Conservation (phyloP, 2,797 vertebrate species). For the Danio kyathit region DNA sequence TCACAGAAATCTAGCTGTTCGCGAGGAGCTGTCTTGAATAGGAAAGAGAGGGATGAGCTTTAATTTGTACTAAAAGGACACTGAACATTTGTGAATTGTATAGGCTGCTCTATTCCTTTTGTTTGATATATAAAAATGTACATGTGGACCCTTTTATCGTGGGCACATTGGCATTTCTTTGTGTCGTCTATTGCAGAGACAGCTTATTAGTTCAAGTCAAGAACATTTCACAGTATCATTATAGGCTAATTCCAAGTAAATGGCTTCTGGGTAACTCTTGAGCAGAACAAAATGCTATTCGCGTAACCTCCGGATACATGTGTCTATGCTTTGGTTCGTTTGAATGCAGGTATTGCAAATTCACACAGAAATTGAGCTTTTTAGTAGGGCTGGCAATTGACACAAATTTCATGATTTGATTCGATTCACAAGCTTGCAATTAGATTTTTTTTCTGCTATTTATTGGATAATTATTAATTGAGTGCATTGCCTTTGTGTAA, state of each 20-base stretch:
- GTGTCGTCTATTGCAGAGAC: conserved; percentile 42
- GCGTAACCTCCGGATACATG: conserved; percentile 20
- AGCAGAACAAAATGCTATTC: conserved; percentile 39
- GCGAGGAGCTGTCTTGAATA: conserved; percentile 25
- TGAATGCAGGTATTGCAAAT: conserved; percentile 19
- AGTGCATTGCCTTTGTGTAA: no score
- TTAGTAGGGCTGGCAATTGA: not conserved
- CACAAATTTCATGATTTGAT: no score
- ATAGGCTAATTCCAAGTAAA: conserved; percentile 57
- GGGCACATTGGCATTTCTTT: conserved; percentile 32
- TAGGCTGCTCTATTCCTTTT: conserved; percentile 23
- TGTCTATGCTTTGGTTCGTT: conserved; percentile 54
- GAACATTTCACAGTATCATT: conserved; percentile 54
- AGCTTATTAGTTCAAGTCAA: conserved; percentile 44
- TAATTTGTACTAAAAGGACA: conserved; percentile 31
- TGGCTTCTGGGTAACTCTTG: conserved; percentile 53
- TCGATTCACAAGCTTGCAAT: no score
- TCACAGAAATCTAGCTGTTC: conserved; percentile 31
- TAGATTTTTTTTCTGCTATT: no score
- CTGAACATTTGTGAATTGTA: conserved; percentile 27
- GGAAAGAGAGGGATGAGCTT: conserved; percentile 2
- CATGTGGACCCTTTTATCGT: conserved; percentile 19
- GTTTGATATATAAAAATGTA: conserved; percentile 21
- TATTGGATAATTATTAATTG: no score
- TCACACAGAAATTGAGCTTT: conserved; percentile 4